Evolutionary conservation across 2,113 vertebrate genomes (phyloP).

Genomic region (Cynoglossus semilaevis): DNA sequence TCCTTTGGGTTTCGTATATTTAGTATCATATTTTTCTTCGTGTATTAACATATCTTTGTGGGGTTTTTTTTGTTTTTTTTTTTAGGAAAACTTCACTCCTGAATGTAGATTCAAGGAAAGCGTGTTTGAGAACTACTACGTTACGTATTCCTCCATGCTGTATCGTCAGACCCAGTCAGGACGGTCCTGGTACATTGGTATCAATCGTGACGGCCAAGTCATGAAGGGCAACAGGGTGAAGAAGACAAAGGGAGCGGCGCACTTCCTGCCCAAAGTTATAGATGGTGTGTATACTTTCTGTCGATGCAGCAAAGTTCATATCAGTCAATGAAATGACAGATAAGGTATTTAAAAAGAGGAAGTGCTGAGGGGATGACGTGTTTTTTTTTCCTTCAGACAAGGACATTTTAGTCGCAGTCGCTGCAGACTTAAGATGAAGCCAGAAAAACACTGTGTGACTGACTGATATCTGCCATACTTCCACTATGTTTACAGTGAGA

Average conservation of each 20-base stretch:
- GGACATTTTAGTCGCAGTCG: too few species aligned
- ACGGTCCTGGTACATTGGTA: conserved; percentile 88
- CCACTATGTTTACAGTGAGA: too few species aligned
- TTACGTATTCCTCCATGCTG: conserved; percentile 90
- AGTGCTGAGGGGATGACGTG: too few species aligned
- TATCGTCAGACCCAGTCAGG: conserved; percentile 89
- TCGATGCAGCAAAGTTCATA: not conserved
- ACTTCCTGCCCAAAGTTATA: conserved; percentile 90
- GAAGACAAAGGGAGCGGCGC: conserved; percentile 88
- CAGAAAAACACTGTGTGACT: too few species aligned
- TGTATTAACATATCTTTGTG: not conserved
- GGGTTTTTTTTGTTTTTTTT: conserved; percentile 24
- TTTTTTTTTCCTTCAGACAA: too few species aligned
- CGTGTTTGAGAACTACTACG: conserved; percentile 92
- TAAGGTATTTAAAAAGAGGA: too few species aligned
- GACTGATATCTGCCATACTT: too few species aligned
- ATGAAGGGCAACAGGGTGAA: conserved; percentile 88
- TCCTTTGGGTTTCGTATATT: too few species aligned
- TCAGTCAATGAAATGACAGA: not conserved
- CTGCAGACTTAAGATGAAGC: too few species aligned
- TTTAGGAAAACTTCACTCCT: conserved; percentile 86
- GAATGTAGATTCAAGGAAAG: conserved; percentile 94
- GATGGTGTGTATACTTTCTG: conserved; percentile 77
- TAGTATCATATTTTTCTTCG: not conserved
- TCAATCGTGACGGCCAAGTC: conserved; percentile 86